phyloP scores from a whole-genome alignment of 2,888 invertebrate genomes.

The Tanypteryx hageni region DNA sequence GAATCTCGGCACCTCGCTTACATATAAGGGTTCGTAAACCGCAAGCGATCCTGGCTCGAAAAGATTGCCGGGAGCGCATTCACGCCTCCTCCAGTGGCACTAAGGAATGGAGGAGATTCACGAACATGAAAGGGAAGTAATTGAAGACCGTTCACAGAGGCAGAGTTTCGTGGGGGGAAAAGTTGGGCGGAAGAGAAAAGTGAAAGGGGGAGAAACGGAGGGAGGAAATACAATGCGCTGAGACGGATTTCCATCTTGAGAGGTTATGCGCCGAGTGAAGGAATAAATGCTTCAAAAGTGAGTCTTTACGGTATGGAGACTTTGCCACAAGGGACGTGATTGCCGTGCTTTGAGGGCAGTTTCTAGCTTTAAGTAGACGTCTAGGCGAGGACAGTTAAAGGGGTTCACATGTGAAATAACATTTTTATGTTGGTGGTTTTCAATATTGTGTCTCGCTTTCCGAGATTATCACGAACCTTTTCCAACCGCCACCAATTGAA shows the following conservation, averaged over 20 bases:
- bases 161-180: background rate
- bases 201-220: too few relatives aligned
- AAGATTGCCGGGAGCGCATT: background rate
- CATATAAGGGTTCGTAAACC: background rate
- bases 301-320: background rate
- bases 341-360: background rate
- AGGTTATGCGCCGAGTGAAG: background rate
- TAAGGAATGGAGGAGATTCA: background rate
- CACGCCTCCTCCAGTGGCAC: conserved; percentile 15
- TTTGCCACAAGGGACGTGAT: background rate
- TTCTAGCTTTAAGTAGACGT: too few relatives aligned
- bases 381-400: too few relatives aligned
- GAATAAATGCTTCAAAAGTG: background rate
- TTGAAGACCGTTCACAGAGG: background rate
- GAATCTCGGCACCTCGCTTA: background rate
- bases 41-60: background rate
- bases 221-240: background rate
- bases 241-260: background rate
- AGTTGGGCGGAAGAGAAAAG: background rate
- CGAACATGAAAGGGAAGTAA: conserved; percentile 1
- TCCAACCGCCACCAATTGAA: too few relatives aligned
- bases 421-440: too few relatives aligned
- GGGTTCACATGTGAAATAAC: too few relatives aligned
- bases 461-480: too few relatives aligned
- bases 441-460: too few relatives aligned